Base-by-base conservation (phyloP, 2,888 invertebrate genomes). In the Eupithecia inturbata region DNA sequence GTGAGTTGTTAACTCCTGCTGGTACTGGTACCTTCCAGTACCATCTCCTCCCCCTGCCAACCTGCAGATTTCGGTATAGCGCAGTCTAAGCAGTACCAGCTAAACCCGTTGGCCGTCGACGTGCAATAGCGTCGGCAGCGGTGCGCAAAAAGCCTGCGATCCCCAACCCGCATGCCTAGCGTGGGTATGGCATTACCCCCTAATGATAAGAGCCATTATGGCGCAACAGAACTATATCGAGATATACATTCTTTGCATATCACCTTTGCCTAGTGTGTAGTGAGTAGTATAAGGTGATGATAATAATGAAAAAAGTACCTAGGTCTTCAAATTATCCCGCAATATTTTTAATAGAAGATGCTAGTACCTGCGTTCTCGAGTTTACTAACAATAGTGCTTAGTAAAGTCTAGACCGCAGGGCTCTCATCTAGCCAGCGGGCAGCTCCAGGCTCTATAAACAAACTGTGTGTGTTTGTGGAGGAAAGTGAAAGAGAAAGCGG, bases 361-460 rank as follows among this genome's bases (percentile, higher is more conserved):
- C 28, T 5, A 28, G 16, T 16, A 16, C 28, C 26, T 14, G 12
- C 14, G 16, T 22, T 53, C 49, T 53, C 60, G 6, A 60, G 16
- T 28, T 60, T 19, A 60, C 26, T 60, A 28, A 63, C 63, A 63
- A 63, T 63, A 33, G 81, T 77, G 77, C 82, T 77, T 83, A 82
- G 85, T 77, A 81, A 83, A 85, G 87, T 86, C 86, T 87, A 84
- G 83, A 87, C 87, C 85, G 67, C 87, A 88, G 79, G 80, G 83
- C 83, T 87, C 86, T 87, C 89, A 88, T 89, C 90, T 87, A 85
- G 82, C 90, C 88, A 87, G 86, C 83, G 49, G 87, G 86, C 83
- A 81, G 85, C 84, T 86, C 85, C 87, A 88, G 84, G 85, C 84
- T 84, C 79, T 81, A 77, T 87, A 85, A 88, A 86, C 86, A 87